Conservation (phyloP, 2,888 invertebrate genomes). For the Macrosiphum euphorbiae region DNA sequence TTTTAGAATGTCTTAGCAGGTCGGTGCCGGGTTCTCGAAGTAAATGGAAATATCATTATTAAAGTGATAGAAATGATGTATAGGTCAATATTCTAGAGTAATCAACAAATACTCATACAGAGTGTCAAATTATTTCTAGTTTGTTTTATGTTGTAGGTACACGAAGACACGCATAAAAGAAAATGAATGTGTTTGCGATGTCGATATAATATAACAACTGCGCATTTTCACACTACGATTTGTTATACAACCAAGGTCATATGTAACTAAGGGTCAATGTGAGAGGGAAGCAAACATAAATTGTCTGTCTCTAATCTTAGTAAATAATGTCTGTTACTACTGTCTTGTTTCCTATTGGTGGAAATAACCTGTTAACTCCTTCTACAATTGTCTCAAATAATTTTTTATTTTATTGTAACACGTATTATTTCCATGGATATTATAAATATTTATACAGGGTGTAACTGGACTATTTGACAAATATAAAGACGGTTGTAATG, state of each 20-base stretch:
- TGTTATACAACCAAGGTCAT: background rate
- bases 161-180: background rate
- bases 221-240: background rate
- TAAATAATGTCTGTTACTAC: background rate
- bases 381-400: background rate
- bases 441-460: background rate
- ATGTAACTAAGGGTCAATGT: background rate
- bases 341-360: background rate
- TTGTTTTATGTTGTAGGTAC: slow-evolving; percentile 3
- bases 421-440: background rate
- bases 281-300: background rate
- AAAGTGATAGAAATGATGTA: background rate
- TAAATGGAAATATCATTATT: background rate
- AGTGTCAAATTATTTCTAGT: background rate
- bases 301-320: background rate
- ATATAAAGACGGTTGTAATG: too few relatives aligned
- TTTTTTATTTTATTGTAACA: background rate
- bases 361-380: background rate
- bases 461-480: too few relatives aligned
- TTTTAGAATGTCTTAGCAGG: background rate
- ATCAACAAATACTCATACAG: background rate
- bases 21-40: background rate
- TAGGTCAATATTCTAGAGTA: background rate
- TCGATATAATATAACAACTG: background rate
- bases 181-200: background rate